Base-by-base conservation (phyloP, 2,888 invertebrate species). In the Lomographa bimaculata region DNA sequence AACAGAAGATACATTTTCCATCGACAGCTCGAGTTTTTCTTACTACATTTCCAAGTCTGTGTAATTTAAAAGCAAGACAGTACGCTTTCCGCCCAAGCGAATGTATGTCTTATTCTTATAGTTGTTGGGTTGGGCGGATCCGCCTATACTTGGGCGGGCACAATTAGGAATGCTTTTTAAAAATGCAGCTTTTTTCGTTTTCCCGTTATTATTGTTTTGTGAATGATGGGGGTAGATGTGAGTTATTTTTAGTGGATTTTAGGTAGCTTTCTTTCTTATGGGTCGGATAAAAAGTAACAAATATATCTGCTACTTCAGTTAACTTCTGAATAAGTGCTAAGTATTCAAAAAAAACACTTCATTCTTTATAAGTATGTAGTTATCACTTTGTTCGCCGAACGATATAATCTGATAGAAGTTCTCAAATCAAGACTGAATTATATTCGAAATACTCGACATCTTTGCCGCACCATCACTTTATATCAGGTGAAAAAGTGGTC, bases 11-110 rank as follows among this genome's bases (percentile, higher is more conserved):
- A 57, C 68, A 68, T 70, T 79, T 81, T 79, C 67, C 69, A 64
- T 64, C 62, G 71, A 66, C 71, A 54, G 51, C 43, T 45, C 37
- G 46, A 54, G 46, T 40, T 63, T 71, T 72, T 74, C 81, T 86
- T 87, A 74, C 71, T 82, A 77, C 85, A 64, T 79, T 86, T 63
- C 66, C 56, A 74, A 72, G 86, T 86, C 86, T 87, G 52, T 72
- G 53, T 61, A n/a, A n/a, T 65, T 69, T 71, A 71, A 76, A 75
- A 75, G 74, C 71, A 73, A 70, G 73, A 84, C 82, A n/a, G n/a
- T n/a, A n/a, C n/a, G 71, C 53, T 58, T 57, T 57, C 55, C 45
- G 43, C 60, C 56, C 63, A 64, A 52, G 65, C 72, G 68, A 86
- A 77, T 76, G 71, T 79, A 67, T 62, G 41, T 61, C 70, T 72